Conservation (phyloP, 1,140 invertebrate species). For the Leptopilina boulardi region DNA sequence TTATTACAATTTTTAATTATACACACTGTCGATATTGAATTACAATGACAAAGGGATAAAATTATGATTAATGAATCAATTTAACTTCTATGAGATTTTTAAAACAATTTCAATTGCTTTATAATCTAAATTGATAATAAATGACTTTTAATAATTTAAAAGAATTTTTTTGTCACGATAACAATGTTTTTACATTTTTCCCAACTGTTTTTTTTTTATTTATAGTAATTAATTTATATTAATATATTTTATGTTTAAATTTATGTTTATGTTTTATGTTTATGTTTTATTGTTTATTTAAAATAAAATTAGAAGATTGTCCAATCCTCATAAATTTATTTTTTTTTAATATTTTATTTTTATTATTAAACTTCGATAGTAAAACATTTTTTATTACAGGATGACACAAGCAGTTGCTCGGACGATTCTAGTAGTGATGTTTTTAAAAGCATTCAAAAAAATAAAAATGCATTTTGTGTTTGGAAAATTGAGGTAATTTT, state of each 20-base stretch:
- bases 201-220: no score
- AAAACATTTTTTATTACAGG: slow-evolving; percentile 55
- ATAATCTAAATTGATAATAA: background rate
- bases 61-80: background rate
- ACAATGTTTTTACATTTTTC: no score
- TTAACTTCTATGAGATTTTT: background rate
- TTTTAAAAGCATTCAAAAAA: slow-evolving; percentile 85
- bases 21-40: slow-evolving; percentile 1
- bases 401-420: slow-evolving; percentile 69
- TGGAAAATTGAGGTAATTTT: slow-evolving; percentile 87
- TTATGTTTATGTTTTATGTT: no score
- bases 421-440: slow-evolving; percentile 74
- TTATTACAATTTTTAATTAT: background rate
- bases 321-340: no score
- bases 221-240: no score
- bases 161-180: background rate
- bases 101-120: background rate
- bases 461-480: slow-evolving; percentile 84
- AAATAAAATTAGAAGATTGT: no score
- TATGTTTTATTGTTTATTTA: no score
- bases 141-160: background rate
- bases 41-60: background rate
- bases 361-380: background rate
- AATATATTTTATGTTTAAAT: no score
- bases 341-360: background rate